A percentile compares a stretch with the other conserved stretches of the same genome.
Conservation (phyloP, 2,888 invertebrate genomes). For the Drosophila helvetica region DNA sequence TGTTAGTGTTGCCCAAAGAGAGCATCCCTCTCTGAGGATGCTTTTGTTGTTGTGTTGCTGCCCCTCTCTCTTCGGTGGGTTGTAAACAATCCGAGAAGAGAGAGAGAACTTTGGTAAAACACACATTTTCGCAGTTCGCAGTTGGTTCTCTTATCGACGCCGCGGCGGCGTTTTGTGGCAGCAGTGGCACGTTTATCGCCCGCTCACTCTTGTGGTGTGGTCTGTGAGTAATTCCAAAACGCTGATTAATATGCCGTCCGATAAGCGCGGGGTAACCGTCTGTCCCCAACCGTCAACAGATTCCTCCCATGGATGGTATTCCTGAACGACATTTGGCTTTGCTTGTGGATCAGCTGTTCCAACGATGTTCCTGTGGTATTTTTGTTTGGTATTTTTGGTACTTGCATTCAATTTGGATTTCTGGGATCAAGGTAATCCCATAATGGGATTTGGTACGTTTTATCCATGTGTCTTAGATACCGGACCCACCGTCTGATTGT, state of each 20-base stretch:
- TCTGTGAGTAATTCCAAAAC: slow-evolving; percentile 35
- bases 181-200: slow-evolving; percentile 36
- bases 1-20: slow-evolving; percentile 4
- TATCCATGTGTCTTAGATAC: no score
- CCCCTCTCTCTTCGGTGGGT: slow-evolving; percentile 34
- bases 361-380: no score
- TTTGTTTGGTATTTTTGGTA: no score
- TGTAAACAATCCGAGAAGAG: slow-evolving; percentile 65
- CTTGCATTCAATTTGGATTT: no score
- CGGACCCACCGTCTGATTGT: no score
- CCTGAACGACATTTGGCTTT: neutral
- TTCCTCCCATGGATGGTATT: no score
- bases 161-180: slow-evolving; percentile 21
- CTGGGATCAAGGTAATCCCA: no score
- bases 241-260: slow-evolving; percentile 18
- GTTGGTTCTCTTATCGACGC: slow-evolving; percentile 25
- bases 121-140: slow-evolving; percentile 25
- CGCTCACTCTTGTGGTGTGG: slow-evolving; percentile 10
- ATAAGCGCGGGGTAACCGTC: neutral
- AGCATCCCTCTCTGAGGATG: slow-evolving; percentile 19
- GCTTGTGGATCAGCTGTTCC: neutral
- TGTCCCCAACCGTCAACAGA: neutral
- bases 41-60: slow-evolving; percentile 21
- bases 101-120: slow-evolving; percentile 36
- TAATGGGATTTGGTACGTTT: no score